Evolutionary conservation across 2,113 vertebrate genomes (phyloP).

Genomic region (Solea solea): DNA sequence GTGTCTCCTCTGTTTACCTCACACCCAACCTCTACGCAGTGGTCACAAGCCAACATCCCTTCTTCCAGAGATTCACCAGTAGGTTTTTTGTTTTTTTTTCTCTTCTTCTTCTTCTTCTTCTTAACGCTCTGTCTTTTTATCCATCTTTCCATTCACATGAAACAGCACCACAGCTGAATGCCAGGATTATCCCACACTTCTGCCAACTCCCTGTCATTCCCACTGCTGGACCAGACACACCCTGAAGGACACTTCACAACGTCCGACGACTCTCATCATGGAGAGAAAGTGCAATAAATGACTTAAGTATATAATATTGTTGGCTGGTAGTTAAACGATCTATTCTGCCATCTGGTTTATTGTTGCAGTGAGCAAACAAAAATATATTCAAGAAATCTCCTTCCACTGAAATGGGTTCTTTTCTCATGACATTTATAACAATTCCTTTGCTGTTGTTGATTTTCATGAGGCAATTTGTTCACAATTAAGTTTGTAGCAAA

Average conservation of each 20-base stretch:
- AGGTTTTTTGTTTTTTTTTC: not conserved
- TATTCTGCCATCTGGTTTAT: not conserved
- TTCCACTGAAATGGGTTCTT: not conserved
- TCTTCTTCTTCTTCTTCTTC: not conserved
- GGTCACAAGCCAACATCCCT: conserved; percentile 52
- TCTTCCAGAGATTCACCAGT: conserved; percentile 43
- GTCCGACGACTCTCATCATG: not conserved
- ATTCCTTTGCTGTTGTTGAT: not conserved
- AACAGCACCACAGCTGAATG: conserved; percentile 30
- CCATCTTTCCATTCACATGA: conserved; percentile 65
- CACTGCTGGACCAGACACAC: conserved; percentile 47
- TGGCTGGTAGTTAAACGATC: not conserved
- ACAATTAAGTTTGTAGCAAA: not conserved
- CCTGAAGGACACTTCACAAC: conserved; percentile 39
- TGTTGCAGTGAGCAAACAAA: not conserved
- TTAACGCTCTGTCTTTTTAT: conserved; percentile 26
- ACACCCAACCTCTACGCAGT: conserved; percentile 51
- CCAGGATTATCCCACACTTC: conserved; percentile 52
- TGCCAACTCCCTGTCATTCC: conserved; percentile 57
- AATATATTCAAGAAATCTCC: not conserved
- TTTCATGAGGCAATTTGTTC: not conserved
- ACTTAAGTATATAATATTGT: not conserved
- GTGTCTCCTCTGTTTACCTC: conserved; percentile 47
- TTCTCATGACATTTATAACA: not conserved
- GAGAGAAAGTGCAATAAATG: not conserved